Evolutionary conservation across 2,797 vertebrate genomes (phyloP).

Genomic region (Sebastes dallii): DNA sequence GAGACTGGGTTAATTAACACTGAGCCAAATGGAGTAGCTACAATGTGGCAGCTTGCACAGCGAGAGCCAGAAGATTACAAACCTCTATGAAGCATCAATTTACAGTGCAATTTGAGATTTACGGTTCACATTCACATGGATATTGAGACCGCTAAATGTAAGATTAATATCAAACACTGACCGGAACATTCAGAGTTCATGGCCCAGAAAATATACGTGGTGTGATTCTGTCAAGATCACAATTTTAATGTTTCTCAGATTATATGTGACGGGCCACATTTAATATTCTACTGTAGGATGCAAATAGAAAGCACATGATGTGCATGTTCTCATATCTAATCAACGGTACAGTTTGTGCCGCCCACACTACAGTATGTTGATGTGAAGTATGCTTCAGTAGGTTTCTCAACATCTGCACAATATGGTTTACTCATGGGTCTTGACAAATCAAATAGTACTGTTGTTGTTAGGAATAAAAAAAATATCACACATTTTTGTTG

Average conservation of each 20-base stretch:
- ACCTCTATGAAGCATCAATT: conserved; percentile 46
- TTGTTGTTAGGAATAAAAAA: not conserved
- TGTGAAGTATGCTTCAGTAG: not conserved
- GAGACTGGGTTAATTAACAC: conserved; percentile 75
- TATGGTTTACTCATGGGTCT: not conserved
- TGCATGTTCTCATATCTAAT: not conserved
- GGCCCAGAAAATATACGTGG: conserved; percentile 31
- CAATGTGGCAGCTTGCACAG: conserved; percentile 55
- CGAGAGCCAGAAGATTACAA: conserved; percentile 60
- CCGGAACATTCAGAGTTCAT: conserved; percentile 47
- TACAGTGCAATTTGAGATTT: conserved; percentile 55
- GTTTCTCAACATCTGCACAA: conserved; percentile 13
- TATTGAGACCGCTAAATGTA: conserved; percentile 58
- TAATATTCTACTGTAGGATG: conserved; percentile 8
- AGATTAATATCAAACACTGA: conserved; percentile 65
- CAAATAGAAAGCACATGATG: not conserved
- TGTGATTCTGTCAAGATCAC: conserved; percentile 38
- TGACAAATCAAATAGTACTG: not conserved
- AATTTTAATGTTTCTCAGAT: conserved; percentile 22
- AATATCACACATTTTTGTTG: conserved; percentile 4
- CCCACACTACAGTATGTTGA: not conserved
- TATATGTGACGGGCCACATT: conserved; percentile 16
- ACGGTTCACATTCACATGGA: conserved; percentile 53
- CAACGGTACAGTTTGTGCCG: not conserved
- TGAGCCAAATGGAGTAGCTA: conserved; percentile 61